Conservation (phyloP, 2,113 vertebrate species). For the Noturus placidus region DNA sequence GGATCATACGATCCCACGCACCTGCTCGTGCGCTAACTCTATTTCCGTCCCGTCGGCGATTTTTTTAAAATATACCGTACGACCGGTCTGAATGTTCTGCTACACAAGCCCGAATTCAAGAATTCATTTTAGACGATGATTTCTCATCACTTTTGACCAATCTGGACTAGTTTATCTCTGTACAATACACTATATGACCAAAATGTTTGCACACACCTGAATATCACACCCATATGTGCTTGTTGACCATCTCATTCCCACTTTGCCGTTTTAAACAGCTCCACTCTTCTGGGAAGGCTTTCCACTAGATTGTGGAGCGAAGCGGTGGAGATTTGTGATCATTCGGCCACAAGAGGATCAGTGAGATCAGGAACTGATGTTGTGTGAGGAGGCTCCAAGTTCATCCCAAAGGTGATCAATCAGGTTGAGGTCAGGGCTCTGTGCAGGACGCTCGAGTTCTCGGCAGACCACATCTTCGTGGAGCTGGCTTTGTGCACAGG, state of each 20-base stretch:
- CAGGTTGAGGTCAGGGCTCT: too few species aligned
- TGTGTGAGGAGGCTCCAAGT: too few species aligned
- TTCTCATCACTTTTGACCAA: background rate
- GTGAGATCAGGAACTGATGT: too few species aligned
- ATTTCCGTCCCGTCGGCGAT: background rate
- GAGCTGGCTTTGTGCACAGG: too few species aligned
- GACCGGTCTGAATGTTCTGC: background rate
- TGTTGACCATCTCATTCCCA: background rate
- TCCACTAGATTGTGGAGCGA: too few species aligned
- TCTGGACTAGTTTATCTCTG: background rate
- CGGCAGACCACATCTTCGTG: too few species aligned
- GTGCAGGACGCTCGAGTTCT: too few species aligned
- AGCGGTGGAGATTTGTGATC: too few species aligned
- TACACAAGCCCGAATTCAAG: background rate
- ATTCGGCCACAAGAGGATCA: too few species aligned
- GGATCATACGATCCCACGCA: slow-evolving; percentile 17
- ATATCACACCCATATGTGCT: background rate
- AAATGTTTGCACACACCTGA: background rate
- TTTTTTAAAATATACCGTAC: background rate
- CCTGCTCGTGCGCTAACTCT: background rate
- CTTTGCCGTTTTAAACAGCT: too few species aligned
- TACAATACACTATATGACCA: background rate
- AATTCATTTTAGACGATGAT: background rate
- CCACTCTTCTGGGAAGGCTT: too few species aligned
- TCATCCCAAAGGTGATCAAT: too few species aligned